These are phyloP conservation scores for Archivesica marissinica DNA, from an alignment of 1,140 invertebrate genomes.

Conservation along the genomic window DNA sequence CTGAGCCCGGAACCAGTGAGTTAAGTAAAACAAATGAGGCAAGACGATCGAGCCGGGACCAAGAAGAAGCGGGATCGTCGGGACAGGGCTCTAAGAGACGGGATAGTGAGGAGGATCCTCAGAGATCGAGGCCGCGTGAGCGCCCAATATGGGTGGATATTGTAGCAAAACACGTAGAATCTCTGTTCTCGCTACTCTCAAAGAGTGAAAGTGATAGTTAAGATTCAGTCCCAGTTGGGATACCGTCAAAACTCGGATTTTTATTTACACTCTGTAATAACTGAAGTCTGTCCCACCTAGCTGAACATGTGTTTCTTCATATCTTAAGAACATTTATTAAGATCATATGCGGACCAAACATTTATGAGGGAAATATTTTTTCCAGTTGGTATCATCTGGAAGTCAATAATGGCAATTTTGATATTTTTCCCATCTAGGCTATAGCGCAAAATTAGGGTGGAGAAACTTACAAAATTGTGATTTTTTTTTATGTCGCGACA, in stretches of 20 bases:
- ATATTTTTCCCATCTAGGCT: too few relatives aligned
- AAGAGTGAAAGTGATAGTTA: conserved; percentile 63
- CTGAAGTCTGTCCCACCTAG: too few relatives aligned
- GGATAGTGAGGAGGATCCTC: conserved; percentile 24
- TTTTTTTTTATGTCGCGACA: too few relatives aligned
- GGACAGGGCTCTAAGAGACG: background rate
- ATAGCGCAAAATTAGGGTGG: too few relatives aligned
- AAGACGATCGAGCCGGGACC: background rate
- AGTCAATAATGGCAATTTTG: too few relatives aligned
- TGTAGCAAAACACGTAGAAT: conserved; percentile 77
- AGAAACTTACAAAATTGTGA: too few relatives aligned
- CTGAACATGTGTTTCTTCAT: too few relatives aligned
- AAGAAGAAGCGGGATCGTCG: background rate
- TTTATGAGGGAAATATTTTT: too few relatives aligned
- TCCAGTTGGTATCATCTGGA: too few relatives aligned
- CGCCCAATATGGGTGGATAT: conserved; percentile 73
- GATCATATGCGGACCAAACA: too few relatives aligned
- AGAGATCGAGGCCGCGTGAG: conserved; percentile 57
- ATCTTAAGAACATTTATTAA: too few relatives aligned
- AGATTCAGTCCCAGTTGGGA: background rate
- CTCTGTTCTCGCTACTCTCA: conserved; percentile 71
- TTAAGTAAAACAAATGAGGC: background rate
- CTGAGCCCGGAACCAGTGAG: conserved; percentile 46
- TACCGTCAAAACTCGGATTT: background rate
- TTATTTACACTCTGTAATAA: too few relatives aligned